phyloP scores from a whole-genome alignment of 2,888 invertebrate genomes.

The Drosophila putrida region DNA sequence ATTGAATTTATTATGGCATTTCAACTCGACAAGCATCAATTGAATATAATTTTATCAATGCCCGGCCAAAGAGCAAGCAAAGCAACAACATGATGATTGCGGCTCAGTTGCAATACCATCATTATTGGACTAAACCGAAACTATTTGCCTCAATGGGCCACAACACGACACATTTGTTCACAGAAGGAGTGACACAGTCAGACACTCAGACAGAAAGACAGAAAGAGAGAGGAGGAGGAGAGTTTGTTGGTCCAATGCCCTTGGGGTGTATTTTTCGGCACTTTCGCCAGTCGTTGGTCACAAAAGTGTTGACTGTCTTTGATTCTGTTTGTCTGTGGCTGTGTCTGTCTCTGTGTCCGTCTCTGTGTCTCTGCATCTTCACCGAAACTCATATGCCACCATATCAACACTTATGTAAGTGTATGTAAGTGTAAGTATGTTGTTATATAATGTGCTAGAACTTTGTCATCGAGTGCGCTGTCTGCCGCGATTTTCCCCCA shows the following conservation, averaged over 20 bases:
- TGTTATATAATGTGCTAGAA: slow-evolving; percentile 20
- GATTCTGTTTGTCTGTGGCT: slow-evolving; percentile 66
- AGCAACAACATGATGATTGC: slow-evolving; percentile 19
- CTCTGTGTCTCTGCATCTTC: slow-evolving; percentile 39
- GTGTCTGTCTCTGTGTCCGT: too few relatives aligned
- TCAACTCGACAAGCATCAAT: slow-evolving; percentile 79
- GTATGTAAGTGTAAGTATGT: background rate
- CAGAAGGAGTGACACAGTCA: slow-evolving; percentile 31
- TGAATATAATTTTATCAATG: slow-evolving; percentile 75
- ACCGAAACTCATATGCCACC: slow-evolving; percentile 26
- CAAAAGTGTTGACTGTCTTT: slow-evolving; percentile 78
- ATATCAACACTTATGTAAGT: slow-evolving; percentile 5
- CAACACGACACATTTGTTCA: slow-evolving; percentile 59
- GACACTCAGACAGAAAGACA: slow-evolving; percentile 22
- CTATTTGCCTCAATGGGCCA: slow-evolving; percentile 77
- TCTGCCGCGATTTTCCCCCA: slow-evolving; percentile 26
- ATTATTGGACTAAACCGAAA: slow-evolving; percentile 78
- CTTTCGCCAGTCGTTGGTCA: slow-evolving; percentile 53
- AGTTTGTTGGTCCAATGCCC: slow-evolving; percentile 63
- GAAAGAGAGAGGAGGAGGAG: slow-evolving; percentile 22
- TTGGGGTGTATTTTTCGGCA: slow-evolving; percentile 75
- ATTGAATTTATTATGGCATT: slow-evolving; percentile 81
- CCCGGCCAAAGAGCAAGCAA: slow-evolving; percentile 38
- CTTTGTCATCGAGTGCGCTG: slow-evolving; percentile 23
- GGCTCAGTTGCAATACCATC: slow-evolving; percentile 71